Base-by-base conservation (phyloP, 2,113 vertebrate genomes). In the Periophthalmus modestus region DNA sequence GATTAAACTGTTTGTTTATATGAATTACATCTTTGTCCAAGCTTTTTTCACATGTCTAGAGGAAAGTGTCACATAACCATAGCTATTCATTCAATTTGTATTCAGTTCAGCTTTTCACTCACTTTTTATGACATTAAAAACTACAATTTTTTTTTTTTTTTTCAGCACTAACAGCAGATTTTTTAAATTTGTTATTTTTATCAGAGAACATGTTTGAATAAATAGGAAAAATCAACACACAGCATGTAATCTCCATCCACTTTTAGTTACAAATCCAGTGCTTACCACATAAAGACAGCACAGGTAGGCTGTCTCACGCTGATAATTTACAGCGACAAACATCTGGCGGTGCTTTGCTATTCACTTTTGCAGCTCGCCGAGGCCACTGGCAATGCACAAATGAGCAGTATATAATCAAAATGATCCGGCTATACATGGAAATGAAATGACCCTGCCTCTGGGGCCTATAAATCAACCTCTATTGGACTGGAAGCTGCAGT, bases 361-460 rank as follows among this genome's bases (percentile, higher is more conserved):
- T 77, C 83, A 81, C 87, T 90, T 90, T 89, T 88, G 86, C 69
- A 81, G 83, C 91, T 88, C 89, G 68, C 82, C 85, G 85, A 88
- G 89, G 87, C 76, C 74, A 89, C 90, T 82, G 84, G 84, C 75
- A 75, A 80, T 83, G 85, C 78, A 78, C 81, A 85, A 89, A 87
- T 83, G 87, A 85, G 86, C 81, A 74, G 59, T 84, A 77, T 82
- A 78, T 82, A 87, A 91, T 89, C 88, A 89, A 85, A 92, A 88
- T 77, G 75, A 87, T 88, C 86, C 84, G 67, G 72, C 82, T 85
- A 90, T 87, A 88, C 82, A 88, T 82, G 83, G 74, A 86, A 90
- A 92, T 87, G 70, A 90, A 91, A 89, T 87, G 83, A 86, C 86
- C 87, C 83, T 78, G 73, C 88, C 80, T 67, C 82, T 73, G 73